A percentile compares a stretch with the other conserved stretches of the same genome.
phyloP scores from a whole-genome alignment of 2,113 vertebrate genomes.

The Caranx melampygus region DNA sequence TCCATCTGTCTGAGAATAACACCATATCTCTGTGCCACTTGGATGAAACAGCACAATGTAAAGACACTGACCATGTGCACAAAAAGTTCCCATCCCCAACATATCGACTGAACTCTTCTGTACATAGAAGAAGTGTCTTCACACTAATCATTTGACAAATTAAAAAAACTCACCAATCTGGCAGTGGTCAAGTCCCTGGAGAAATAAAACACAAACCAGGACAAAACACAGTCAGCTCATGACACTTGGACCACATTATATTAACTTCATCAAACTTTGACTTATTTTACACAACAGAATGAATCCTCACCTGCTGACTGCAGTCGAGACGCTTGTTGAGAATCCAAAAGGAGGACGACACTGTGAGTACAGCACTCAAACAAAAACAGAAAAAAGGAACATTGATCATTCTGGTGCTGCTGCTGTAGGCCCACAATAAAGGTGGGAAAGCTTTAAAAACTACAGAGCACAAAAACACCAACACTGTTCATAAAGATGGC shows the following conservation, averaged over 20 bases:
- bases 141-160: neutral
- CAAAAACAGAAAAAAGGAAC: constrained; percentile 41
- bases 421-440: neutral
- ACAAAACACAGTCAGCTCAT: constrained; percentile 13
- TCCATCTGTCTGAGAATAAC: neutral
- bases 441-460: neutral
- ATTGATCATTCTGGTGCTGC: constrained; percentile 29
- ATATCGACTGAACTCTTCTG: neutral
- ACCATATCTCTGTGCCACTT: neutral
- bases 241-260: neutral
- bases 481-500: neutral
- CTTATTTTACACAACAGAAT: neutral
- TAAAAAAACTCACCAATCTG: constrained; percentile 71
- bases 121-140: neutral
- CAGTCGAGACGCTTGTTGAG: constrained; percentile 58
- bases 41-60: neutral
- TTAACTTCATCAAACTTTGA: neutral
- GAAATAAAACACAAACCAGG: neutral
- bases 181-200: constrained; percentile 63
- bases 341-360: constrained; percentile 48
- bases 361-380: constrained; percentile 16
- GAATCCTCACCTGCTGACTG: constrained; percentile 65
- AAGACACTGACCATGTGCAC: neutral
- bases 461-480: neutral
- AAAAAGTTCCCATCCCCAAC: neutral